These are phyloP conservation scores for Plodia interpunctella DNA, from an alignment of 1,140 invertebrate species.

Conservation along the genomic window DNA sequence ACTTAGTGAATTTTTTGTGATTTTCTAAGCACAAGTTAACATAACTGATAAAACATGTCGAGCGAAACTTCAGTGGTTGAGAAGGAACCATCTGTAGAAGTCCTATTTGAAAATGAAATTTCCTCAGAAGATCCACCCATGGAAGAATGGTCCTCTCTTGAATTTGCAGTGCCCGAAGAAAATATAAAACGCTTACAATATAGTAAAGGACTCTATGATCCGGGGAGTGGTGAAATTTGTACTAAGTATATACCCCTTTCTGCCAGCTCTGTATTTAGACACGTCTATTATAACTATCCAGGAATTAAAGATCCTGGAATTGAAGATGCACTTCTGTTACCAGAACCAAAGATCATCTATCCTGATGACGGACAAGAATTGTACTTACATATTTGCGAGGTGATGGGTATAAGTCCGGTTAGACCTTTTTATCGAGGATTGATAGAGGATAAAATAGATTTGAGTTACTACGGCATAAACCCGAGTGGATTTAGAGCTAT, in stretches of 20 bases:
- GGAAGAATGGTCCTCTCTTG: constrained; percentile 42
- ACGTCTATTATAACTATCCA: constrained; percentile 69
- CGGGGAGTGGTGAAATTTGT: constrained; percentile 55
- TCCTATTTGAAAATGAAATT: not conserved
- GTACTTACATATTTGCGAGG: constrained; percentile 56
- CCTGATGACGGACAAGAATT: constrained; percentile 57
- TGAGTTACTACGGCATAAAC: constrained; percentile 63
- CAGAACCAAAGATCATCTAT: constrained; percentile 39
- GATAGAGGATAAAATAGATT: constrained; percentile 44
- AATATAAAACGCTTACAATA: constrained; percentile 17
- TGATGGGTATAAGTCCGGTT: constrained; percentile 48
- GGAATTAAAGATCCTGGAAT: constrained; percentile 66
- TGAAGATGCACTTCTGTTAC: constrained; percentile 48
- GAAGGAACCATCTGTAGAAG: not conserved
- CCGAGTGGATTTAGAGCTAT: constrained; percentile 48
- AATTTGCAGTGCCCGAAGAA: constrained; percentile 19
- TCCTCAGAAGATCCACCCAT: constrained; percentile 37
- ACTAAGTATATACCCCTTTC: constrained; percentile 58
- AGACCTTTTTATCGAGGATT: constrained; percentile 47
- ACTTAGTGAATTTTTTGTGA: not conserved
- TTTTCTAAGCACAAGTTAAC: not conserved
- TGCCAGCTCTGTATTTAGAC: constrained; percentile 58
- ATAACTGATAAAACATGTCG: not conserved
- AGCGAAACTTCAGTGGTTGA: not conserved
- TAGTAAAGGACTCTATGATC: constrained; percentile 36